Evolutionary conservation across 2,888 invertebrate species (phyloP).

Genomic region (Caenorhabditis imperialis): DNA sequence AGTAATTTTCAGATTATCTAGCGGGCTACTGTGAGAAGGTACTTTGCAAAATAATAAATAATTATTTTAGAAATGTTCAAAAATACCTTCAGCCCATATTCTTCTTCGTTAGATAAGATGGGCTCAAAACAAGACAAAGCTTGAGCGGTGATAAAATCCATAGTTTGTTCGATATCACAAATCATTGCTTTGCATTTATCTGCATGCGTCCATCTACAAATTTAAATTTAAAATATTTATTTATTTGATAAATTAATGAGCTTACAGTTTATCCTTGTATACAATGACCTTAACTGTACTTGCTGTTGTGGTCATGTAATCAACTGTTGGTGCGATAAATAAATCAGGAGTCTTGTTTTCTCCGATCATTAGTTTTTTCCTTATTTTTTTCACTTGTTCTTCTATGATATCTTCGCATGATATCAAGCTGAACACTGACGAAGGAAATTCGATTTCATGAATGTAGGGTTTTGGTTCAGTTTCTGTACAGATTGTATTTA

Average conservation of each 20-base stretch:
- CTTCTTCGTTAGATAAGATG: constrained; percentile 53
- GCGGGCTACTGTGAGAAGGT: too few species aligned
- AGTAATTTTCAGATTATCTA: constrained; percentile 5
- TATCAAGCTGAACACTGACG: constrained; percentile 11
- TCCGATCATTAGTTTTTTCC: constrained; percentile 10
- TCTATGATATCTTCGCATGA: constrained; percentile 20
- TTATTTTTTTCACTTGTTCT: constrained; percentile 22
- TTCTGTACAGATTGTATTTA: too few species aligned
- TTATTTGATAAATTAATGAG: background rate
- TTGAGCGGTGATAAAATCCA: constrained; percentile 62
- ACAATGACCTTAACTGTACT: constrained; percentile 72
- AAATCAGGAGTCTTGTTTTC: constrained; percentile 39
- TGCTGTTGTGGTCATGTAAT: constrained; percentile 71
- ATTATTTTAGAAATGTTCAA: too few species aligned
- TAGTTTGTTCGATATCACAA: constrained; percentile 61
- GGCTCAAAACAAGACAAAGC: constrained; percentile 61
- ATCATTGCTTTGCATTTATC: constrained; percentile 58
- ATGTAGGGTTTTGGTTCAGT: too few species aligned
- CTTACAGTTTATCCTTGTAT: constrained; percentile 51
- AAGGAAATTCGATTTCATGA: too few species aligned
- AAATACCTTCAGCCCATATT: constrained; percentile 72
- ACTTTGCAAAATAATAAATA: too few species aligned
- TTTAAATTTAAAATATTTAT: background rate
- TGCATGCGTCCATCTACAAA: constrained; percentile 22
- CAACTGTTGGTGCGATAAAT: constrained; percentile 70